Evolutionary conservation across 2,113 vertebrate species (phyloP).

Genomic region (Pygoscelis adeliae): DNA sequence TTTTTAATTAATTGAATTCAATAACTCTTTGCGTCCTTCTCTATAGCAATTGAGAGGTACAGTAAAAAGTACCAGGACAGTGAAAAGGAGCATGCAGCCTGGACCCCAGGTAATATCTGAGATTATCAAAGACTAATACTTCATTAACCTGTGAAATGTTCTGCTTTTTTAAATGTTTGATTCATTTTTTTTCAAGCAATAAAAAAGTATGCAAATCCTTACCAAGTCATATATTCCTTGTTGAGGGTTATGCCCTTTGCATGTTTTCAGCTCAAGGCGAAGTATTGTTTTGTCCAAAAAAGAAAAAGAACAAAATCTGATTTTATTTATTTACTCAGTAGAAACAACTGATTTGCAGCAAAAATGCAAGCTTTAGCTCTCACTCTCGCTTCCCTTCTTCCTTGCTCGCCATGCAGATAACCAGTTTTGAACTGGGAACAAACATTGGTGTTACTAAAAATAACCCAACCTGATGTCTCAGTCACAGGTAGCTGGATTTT

Average conservation of each 20-base stretch:
- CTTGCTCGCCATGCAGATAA: not conserved
- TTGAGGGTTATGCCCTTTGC: not conserved
- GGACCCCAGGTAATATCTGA: conserved; percentile 83
- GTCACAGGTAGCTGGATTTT: not conserved
- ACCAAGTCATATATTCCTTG: not conserved
- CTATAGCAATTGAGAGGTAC: conserved; percentile 84
- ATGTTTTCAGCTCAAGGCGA: not conserved
- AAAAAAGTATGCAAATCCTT: not conserved
- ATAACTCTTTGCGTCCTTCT: not conserved
- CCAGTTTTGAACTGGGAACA: not conserved
- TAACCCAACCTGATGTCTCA: not conserved
- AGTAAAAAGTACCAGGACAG: conserved; percentile 81
- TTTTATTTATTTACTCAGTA: not conserved
- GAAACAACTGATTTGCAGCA: not conserved
- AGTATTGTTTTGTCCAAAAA: not conserved
- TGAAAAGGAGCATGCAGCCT: conserved; percentile 61
- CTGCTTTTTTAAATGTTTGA: not conserved
- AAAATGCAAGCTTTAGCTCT: not conserved
- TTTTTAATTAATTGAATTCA: not conserved
- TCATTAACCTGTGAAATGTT: not conserved
- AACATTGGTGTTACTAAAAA: not conserved
- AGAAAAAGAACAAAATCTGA: not conserved
- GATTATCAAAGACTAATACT: not conserved
- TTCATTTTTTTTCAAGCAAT: not conserved
- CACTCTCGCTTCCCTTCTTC: not conserved